Conservation (phyloP, 2,113 vertebrate genomes). For the Tachuris rubrigastra region DNA sequence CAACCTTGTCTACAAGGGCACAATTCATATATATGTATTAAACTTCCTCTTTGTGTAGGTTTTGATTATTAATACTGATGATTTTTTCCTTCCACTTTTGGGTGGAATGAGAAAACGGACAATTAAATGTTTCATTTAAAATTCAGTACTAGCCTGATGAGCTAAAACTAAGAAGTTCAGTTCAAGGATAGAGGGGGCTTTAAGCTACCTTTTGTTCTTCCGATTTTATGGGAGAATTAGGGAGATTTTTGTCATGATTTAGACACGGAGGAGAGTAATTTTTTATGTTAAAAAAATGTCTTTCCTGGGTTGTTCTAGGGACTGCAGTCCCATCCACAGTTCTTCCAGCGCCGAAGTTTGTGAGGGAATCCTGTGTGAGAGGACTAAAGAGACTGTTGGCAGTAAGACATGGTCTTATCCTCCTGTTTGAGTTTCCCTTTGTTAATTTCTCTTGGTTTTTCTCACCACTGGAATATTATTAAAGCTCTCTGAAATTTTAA, state of each 20-base stretch:
- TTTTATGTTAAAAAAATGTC: neutral
- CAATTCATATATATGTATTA: conserved; percentile 44
- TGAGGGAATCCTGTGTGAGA: neutral
- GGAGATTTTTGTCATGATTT: neutral
- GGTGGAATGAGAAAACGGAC: conserved; percentile 40
- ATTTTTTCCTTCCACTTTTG: neutral
- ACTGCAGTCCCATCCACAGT: neutral
- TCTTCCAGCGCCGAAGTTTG: neutral
- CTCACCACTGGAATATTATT: neutral
- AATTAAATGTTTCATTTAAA: conserved; percentile 40
- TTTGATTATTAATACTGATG: conserved; percentile 42
- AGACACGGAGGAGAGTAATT: neutral
- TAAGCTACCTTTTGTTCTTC: neutral
- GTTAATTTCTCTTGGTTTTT: neutral
- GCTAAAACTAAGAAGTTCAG: neutral
- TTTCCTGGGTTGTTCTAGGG: neutral
- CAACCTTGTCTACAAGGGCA: conserved; percentile 38
- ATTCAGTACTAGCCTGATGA: neutral
- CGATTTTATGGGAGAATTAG: neutral
- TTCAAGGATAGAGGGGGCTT: neutral
- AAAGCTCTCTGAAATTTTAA: neutral
- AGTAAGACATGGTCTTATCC: neutral
- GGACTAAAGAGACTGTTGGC: neutral
- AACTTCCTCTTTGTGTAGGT: conserved; percentile 27
- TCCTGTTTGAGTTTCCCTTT: neutral